Conservation (phyloP, 2,797 vertebrate genomes). For the Ciconia nigra region DNA sequence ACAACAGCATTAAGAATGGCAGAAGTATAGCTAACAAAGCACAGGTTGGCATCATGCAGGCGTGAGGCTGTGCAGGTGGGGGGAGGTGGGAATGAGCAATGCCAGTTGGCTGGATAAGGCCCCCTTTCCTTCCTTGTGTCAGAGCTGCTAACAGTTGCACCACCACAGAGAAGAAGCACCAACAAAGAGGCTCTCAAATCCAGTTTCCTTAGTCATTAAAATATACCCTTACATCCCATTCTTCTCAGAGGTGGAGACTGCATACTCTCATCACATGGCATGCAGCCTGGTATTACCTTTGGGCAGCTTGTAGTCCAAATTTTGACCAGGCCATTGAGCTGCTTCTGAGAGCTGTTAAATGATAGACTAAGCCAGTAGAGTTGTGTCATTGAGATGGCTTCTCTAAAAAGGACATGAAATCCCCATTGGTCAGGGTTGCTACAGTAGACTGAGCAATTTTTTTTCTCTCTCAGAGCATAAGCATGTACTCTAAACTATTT, state of each 20-base stretch:
- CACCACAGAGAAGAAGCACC: not conserved
- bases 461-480: not conserved
- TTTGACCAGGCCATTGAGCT: not conserved
- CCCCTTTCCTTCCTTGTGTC: not conserved
- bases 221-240: not conserved
- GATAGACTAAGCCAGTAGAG: not conserved
- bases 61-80: not conserved
- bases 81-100: not conserved
- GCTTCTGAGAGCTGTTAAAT: not conserved
- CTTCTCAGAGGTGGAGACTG: not conserved
- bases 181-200: not conserved
- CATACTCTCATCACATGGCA: not conserved
- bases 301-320: not conserved
- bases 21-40: not conserved
- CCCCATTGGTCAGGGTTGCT: conserved; percentile 4
- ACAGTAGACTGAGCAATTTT: conserved; percentile 7
- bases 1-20: not conserved
- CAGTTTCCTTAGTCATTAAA: not conserved
- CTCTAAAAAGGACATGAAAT: not conserved
- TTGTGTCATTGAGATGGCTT: not conserved
- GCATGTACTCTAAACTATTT: conserved; percentile 52
- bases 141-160: not conserved
- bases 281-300: not conserved
- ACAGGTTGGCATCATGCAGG: not conserved
- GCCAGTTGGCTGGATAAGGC: not conserved